These are phyloP conservation scores for Mongoloraphidia duomilia DNA, from an alignment of 2,888 invertebrate species.

Conservation along the genomic window DNA sequence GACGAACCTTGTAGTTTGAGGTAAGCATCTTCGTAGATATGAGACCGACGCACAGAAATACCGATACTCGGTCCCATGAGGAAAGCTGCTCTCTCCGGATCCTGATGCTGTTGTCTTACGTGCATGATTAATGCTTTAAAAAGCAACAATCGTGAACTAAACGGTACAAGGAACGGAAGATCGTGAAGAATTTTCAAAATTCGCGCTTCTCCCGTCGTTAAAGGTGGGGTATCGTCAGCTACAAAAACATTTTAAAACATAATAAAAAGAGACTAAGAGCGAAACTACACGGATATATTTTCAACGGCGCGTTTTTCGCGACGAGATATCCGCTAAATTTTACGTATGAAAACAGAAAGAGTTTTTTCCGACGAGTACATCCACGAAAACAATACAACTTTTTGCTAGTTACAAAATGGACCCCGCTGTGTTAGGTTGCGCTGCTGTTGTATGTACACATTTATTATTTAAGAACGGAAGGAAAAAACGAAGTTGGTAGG, in stretches of 20 bases:
- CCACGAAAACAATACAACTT: too few species aligned
- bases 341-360: too few species aligned
- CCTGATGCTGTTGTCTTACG: slow-evolving; percentile 24
- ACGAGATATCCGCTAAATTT: too few species aligned
- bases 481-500: too few species aligned
- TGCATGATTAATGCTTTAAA: slow-evolving; percentile 51
- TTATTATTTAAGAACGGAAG: too few species aligned
- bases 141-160: slow-evolving; percentile 76
- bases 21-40: slow-evolving; percentile 94
- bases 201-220: slow-evolving; percentile 76
- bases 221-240: slow-evolving; percentile 65
- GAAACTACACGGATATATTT: too few species aligned
- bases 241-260: slow-evolving; percentile 12
- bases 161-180: slow-evolving; percentile 88
- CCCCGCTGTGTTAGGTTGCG: too few species aligned
- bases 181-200: slow-evolving; percentile 79
- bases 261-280: too few species aligned
- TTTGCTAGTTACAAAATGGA: too few species aligned
- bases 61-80: slow-evolving; percentile 23
- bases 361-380: too few species aligned
- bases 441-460: too few species aligned
- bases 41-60: slow-evolving; percentile 69
- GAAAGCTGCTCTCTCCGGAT: slow-evolving; percentile 11
- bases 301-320: too few species aligned
- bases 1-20: neutral